Conservation (phyloP, 2,113 vertebrate species). For the Probosciger aterrimus region DNA sequence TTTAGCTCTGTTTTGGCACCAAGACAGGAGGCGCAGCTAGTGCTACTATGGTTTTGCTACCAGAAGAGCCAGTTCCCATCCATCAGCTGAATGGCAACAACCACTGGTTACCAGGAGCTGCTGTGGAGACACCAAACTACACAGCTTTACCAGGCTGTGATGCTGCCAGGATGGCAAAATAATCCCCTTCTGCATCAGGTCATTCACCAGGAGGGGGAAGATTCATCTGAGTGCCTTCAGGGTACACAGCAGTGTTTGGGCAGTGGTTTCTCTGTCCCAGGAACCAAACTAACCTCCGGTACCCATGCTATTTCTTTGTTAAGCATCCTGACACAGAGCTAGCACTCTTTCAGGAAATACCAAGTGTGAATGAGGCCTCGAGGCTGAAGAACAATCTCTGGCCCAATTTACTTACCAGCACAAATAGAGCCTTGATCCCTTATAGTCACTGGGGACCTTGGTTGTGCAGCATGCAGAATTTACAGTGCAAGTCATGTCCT, state of each 20-base stretch:
- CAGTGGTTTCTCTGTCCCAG: background rate
- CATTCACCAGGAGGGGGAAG: background rate
- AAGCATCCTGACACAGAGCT: background rate
- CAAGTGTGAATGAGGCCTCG: background rate
- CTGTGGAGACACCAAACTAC: background rate
- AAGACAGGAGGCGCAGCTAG: background rate
- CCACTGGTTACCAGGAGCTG: background rate
- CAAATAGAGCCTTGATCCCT: background rate
- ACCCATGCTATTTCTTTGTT: background rate
- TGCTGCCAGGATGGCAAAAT: background rate
- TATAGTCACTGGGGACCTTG: background rate
- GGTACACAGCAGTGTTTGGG: background rate
- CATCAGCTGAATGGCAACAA: background rate
- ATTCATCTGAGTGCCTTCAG: background rate
- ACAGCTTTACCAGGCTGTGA: background rate
- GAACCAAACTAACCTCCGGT: background rate
- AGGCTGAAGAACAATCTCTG: background rate
- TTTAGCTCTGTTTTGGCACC: background rate
- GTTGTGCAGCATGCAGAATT: background rate
- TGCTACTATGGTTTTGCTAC: background rate
- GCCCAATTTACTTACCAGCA: background rate
- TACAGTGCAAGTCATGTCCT: background rate
- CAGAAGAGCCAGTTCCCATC: background rate
- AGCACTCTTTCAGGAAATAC: background rate
- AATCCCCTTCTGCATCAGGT: background rate